Percentiles rank a stretch among this genome's conserved stretches.
These are phyloP conservation scores for Oncorhynchus keta DNA, from an alignment of 2,113 vertebrate genomes.

Conservation along the genomic window DNA sequence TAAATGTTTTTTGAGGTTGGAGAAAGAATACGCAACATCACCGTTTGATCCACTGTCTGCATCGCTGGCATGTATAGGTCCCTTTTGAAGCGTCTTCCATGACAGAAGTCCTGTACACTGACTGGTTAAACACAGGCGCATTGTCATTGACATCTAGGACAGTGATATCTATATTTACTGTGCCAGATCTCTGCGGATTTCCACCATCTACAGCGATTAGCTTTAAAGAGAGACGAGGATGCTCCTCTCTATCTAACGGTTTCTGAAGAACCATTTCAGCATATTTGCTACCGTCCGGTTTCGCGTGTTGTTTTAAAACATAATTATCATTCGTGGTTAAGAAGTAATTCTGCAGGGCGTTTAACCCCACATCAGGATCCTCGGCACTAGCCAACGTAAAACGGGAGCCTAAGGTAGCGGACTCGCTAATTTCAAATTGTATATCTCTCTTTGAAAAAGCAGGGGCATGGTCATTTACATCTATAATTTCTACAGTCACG, in stretches of 20 bases:
- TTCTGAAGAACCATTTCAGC: no score
- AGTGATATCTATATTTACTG: slow-evolving; percentile 29
- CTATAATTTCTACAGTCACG: no score
- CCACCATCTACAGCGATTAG: no score
- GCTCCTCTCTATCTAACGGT: no score
- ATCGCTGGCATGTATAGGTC: slow-evolving; percentile 31
- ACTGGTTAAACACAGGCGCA: not conserved
- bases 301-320: not conserved
- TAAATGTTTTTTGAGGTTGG: slow-evolving; percentile 15
- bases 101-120: slow-evolving; percentile 40
- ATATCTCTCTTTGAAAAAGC: not conserved
- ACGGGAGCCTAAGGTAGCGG: not conserved
- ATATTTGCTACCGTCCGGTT: not conserved
- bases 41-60: slow-evolving; percentile 28
- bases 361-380: not conserved
- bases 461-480: not conserved
- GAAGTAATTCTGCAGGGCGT: slow-evolving; percentile 19
- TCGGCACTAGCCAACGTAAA: not conserved
- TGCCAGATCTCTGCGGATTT: no score
- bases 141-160: slow-evolving; percentile 15
- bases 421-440: not conserved
- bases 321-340: not conserved
- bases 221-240: not conserved
- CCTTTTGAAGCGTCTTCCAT: slow-evolving; percentile 22
- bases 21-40: slow-evolving; percentile 39